phyloP scores from a whole-genome alignment of 1,140 invertebrate species.

The Euborellia annulipes region DNA sequence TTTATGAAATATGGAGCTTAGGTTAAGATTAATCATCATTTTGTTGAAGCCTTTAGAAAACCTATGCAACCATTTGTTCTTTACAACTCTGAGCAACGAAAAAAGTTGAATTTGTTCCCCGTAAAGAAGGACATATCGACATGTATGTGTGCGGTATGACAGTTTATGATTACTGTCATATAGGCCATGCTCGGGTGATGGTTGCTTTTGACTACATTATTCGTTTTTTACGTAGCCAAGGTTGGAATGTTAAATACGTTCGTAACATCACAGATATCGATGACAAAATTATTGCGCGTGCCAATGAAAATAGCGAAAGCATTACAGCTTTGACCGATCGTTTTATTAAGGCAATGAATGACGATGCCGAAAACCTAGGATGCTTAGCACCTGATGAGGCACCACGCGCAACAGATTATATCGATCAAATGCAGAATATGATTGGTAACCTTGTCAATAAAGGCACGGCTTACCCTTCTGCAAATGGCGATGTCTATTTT shows the following conservation, averaged over 20 bases:
- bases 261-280: conserved; percentile 3
- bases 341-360: background rate
- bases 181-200: background rate
- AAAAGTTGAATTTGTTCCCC: too few species aligned
- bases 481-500: background rate
- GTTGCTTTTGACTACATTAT: background rate
- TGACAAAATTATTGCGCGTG: conserved; percentile 1
- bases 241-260: background rate
- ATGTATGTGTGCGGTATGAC: conserved; percentile 2
- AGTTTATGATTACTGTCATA: conserved; percentile 1
- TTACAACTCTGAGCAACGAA: too few species aligned
- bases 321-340: background rate
- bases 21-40: too few species aligned
- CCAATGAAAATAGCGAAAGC: background rate
- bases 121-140: background rate
- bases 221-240: background rate
- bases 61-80: too few species aligned
- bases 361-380: background rate
- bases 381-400: background rate
- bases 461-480: background rate
- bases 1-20: too few species aligned
- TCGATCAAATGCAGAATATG: background rate
- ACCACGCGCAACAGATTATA: background rate
- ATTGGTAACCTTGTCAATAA: background rate
- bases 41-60: too few species aligned